Evolutionary conservation across 2,888 invertebrate genomes (phyloP), one percentile per base, ranked within the genome.

Genomic region (Resseliella maxima): DNA sequence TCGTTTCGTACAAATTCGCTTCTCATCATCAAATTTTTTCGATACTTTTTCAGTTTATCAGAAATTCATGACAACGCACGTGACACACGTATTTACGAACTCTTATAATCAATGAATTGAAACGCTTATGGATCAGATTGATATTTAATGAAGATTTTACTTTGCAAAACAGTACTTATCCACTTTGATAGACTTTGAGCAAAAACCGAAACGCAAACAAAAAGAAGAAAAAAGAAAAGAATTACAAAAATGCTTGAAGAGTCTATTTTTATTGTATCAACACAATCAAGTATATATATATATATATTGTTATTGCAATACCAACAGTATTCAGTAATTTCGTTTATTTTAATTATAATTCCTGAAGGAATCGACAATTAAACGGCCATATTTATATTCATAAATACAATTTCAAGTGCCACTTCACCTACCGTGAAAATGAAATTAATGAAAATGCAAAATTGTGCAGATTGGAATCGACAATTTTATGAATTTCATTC

Each of bases 401-500:
- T 59, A 50, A 50, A 50, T 50, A 2, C 50, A 50, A 10, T 50
- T 50, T 8, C 15, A 50, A 50, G 18, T 10, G 50, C 15, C 15
- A 21, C 6, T 8, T 5, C 41, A 41, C 41, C 18, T 59, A 5
- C 27, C 2, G 18, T 59, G 59, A 59, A 59, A 59, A 24, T 59
- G 2, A 21, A 12, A 59, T 24, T 59, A n/a, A 59, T 6, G 12
- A 59, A 27, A 59, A 59, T 24, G 27, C 59, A 59, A 59, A 59
- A 59, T 27, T 59, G n/a, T n/a, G 46, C 18, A 50, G 18, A 50
- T 50, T 50, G 46, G 46, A 50, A 15, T 50, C 15, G 46, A 50
- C 46, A 50, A 50, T 50, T 50, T 50, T 50, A 15, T 50, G 46
- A 50, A 50, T 50, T 50, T 50, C 46, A 50, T 50, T 50, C 46